These are phyloP conservation scores for Agriotes lineatus DNA, from an alignment of 2,888 invertebrate genomes.

Conservation along the genomic window DNA sequence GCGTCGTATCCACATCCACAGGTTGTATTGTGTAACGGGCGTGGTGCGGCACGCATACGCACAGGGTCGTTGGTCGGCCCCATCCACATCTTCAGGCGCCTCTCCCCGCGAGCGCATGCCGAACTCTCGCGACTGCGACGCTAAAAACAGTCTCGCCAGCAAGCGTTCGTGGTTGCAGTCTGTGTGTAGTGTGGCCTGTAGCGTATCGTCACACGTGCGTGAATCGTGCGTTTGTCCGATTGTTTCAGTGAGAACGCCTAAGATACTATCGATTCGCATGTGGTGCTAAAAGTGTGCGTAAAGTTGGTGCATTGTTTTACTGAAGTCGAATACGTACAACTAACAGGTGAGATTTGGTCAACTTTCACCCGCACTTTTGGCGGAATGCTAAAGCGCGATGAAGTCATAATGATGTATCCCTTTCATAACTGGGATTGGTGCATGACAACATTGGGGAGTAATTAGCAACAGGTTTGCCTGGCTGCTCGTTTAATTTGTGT, in stretches of 20 bases:
- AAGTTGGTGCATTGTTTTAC: not conserved
- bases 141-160: slow-evolving; percentile 4
- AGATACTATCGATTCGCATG: not conserved
- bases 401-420: too few relatives aligned
- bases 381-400: too few relatives aligned
- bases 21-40: slow-evolving; percentile 32
- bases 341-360: slow-evolving; percentile 2
- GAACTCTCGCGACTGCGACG: slow-evolving; percentile 7
- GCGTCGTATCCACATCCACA: slow-evolving; percentile 27
- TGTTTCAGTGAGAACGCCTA: not conserved
- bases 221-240: slow-evolving; percentile 6
- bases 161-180: too few relatives aligned
- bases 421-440: too few relatives aligned
- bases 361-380: slow-evolving; percentile 11
- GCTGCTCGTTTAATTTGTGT: not conserved
- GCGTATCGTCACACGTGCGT: slow-evolving; percentile 4
- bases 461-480: not conserved
- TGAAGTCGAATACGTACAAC: not conserved
- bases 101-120: not conserved
- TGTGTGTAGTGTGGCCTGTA: not conserved
- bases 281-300: not conserved
- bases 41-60: slow-evolving; percentile 31
- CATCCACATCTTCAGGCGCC: not conserved
- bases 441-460: too few relatives aligned
- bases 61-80: slow-evolving; percentile 22